phyloP scores from a whole-genome alignment of 2,113 vertebrate species.

The Typhlomys cinereus region DNA sequence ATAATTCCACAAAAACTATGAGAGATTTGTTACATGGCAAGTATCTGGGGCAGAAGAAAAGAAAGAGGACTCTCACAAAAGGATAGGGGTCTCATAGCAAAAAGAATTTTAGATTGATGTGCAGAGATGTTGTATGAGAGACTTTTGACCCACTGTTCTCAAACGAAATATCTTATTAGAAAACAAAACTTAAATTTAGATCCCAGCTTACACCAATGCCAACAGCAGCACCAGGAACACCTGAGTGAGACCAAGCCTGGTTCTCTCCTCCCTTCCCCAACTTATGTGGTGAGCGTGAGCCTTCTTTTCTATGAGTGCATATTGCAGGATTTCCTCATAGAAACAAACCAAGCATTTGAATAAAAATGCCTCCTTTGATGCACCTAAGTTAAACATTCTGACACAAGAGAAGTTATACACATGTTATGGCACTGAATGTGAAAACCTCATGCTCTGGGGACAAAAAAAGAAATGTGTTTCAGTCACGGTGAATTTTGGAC shows the following conservation, averaged over 20 bases:
- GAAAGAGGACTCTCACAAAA: not conserved
- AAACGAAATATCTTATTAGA: not conserved
- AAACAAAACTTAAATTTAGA: not conserved
- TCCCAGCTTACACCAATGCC: not conserved
- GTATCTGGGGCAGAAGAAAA: not conserved
- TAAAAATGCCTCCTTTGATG: slow-evolving; percentile 19
- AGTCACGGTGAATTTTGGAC: slow-evolving; percentile 8
- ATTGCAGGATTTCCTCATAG: not conserved
- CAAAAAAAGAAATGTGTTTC: slow-evolving; percentile 25
- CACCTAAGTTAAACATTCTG: not conserved
- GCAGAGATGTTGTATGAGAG: not conserved
- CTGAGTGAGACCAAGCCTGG: not conserved
- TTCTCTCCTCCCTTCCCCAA: not conserved
- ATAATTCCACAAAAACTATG: not conserved
- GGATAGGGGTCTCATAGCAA: not conserved
- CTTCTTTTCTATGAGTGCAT: not conserved
- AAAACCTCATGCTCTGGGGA: not conserved
- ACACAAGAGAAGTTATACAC: not conserved
- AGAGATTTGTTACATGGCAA: not conserved
- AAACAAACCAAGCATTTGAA: not conserved
- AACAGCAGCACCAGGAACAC: not conserved
- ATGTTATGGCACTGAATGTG: not conserved
- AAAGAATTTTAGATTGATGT: not conserved
- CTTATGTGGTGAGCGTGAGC: not conserved
- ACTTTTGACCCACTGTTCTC: slow-evolving; percentile 1